Base-by-base conservation (phyloP, 2,797 vertebrate species). In the Sciurus vulgaris region DNA sequence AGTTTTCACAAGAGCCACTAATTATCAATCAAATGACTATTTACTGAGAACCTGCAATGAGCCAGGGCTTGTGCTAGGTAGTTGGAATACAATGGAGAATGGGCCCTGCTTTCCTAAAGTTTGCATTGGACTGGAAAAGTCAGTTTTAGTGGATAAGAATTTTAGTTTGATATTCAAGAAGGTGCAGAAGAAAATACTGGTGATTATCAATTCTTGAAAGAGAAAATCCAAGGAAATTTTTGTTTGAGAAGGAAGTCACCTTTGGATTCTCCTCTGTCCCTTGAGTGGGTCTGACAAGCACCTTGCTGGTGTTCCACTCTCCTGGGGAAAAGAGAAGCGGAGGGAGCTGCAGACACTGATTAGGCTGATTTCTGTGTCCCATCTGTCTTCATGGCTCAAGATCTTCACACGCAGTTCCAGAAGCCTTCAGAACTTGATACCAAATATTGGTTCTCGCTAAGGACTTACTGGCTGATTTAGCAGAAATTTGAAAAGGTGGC, bases 381-480 rank as follows among this genome's bases (percentile, higher is more conserved):
- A 95, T 96, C 95, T 98, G 94, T 96, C 93, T 86, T 65, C 69
- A 72, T 63, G 89, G 95, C 93, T 94, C 86, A 81, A 63, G 91
- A 76, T 93, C 47, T 65, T 96, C 91, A 82, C 72, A 10, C 44
- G 65, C 35, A 79, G 69, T 96, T 95, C 73, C 86, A 97, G 84
- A 93, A 89, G 78, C 59, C 72, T 91, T 97, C 73, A 85, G 86
- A 94, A 96, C 73, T 89, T 9, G 56, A 93, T 69, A 93, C 67
- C 84, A 96, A 96, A 93, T 96, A 95, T 49, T 89, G 38, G 51
- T 93, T 96, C 76, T 94, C 86, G 47, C 92, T 89, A 65, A 95
- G 91, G 79, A 86, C 35, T 92, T 92, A 38, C 77, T 96, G 91
- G 86, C 95, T 96, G 89, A 93, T 85, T 65, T 95, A 72, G 96